Evolutionary conservation across 2,113 vertebrate species (phyloP).

Genomic region (Elgaria multicarinata): DNA sequence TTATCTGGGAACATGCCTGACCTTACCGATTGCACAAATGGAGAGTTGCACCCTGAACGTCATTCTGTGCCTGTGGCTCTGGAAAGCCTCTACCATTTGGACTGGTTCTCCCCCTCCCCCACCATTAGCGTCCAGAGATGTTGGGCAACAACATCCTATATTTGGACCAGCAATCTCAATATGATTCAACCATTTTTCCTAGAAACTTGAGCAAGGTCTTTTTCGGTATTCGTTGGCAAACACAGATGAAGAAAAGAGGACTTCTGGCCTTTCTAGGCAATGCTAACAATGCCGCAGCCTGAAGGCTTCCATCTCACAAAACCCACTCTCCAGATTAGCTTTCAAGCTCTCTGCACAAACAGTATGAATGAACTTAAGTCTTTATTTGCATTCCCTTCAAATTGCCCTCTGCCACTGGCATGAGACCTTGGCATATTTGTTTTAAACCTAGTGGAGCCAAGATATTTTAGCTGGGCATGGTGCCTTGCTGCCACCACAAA

Average conservation of each 20-base stretch:
- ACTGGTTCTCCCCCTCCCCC: neutral
- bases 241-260: slow-evolving; percentile 20
- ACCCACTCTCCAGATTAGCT: slow-evolving; percentile 57
- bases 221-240: neutral
- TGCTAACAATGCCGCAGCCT: slow-evolving; percentile 54
- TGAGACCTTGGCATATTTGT: slow-evolving; percentile 73
- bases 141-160: neutral
- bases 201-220: accelerated
- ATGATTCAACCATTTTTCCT: neutral
- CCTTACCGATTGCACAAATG: neutral
- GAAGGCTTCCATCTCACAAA: slow-evolving; percentile 62
- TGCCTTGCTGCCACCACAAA: slow-evolving; percentile 64
- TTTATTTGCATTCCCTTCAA: slow-evolving; percentile 77
- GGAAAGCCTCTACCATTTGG: neutral
- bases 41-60: neutral
- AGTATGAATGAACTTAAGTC: slow-evolving; percentile 71
- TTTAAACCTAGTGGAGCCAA: slow-evolving; percentile 63
- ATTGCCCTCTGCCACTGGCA: slow-evolving; percentile 71
- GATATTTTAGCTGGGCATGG: slow-evolving; percentile 67
- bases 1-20: neutral
- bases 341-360: slow-evolving; percentile 63
- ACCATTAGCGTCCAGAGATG: neutral
- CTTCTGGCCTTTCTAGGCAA: slow-evolving; percentile 53
- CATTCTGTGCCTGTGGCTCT: neutral
- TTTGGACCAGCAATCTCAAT: neutral